These are phyloP conservation scores for Brevipalpus yothersi DNA, from an alignment of 1,140 invertebrate species.

Conservation along the genomic window DNA sequence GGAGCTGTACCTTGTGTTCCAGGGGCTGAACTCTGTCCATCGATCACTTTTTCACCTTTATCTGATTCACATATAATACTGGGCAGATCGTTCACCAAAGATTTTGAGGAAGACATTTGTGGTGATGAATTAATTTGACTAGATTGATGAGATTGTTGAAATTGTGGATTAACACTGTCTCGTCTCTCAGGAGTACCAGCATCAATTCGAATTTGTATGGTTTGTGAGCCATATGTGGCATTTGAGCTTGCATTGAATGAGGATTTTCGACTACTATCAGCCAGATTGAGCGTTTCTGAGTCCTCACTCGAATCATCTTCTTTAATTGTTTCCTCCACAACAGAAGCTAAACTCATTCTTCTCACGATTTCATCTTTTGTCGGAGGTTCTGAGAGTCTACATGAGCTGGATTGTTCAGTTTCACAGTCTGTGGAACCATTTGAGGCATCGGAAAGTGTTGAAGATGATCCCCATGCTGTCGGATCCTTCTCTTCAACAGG, in stretches of 20 bases:
- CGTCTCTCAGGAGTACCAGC: too few species aligned
- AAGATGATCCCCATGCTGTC: background rate
- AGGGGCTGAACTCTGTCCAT: background rate
- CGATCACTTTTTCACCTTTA: background rate
- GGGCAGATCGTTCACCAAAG: too few species aligned
- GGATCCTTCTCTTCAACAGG: constrained; percentile 32
- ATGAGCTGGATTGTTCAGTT: background rate
- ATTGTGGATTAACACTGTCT: background rate
- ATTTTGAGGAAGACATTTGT: too few species aligned
- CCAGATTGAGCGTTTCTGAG: background rate
- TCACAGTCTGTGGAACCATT: constrained; percentile 1
- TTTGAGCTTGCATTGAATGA: too few species aligned
- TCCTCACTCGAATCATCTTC: constrained; percentile 36
- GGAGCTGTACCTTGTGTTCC: background rate
- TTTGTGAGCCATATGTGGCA: too few species aligned
- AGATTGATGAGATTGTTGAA: background rate
- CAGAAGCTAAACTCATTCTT: constrained; percentile 45
- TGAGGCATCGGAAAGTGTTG: background rate
- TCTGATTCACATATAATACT: background rate
- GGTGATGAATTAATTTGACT: background rate
- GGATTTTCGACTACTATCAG: too few species aligned
- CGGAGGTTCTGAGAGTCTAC: background rate
- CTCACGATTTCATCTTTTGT: constrained; percentile 36
- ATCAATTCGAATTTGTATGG: too few species aligned
- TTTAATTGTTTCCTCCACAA: constrained; percentile 14